A percentile compares a stretch with the other conserved stretches of the same genome.
Evolutionary conservation across 2,888 invertebrate species (phyloP).

Genomic region (Amitus sp.): DNA sequence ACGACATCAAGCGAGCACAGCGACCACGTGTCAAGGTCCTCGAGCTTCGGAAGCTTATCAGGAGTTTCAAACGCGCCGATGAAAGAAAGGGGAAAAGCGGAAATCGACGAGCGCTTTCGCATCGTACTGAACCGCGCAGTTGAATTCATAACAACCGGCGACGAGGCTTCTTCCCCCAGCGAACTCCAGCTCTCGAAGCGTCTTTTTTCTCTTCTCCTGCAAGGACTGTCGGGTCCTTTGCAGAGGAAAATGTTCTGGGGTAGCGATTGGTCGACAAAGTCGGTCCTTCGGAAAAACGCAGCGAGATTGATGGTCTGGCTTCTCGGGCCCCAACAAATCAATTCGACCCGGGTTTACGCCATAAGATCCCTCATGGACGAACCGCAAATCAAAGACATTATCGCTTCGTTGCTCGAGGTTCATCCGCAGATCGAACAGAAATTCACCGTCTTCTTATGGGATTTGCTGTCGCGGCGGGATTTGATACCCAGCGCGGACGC

Average conservation of each 20-base stretch:
- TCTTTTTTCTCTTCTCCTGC: conserved; percentile 68
- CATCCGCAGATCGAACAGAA: conserved; percentile 66
- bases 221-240: conserved; percentile 61
- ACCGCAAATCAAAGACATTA: conserved; percentile 63
- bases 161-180: conserved; percentile 50
- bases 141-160: conserved; percentile 65
- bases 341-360: conserved; percentile 64
- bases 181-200: conserved; percentile 67
- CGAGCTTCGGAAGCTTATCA: conserved; percentile 57
- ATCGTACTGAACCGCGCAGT: conserved; percentile 68
- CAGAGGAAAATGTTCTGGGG: conserved; percentile 59
- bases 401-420: conserved; percentile 62
- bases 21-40: conserved; percentile 59
- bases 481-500: conserved; percentile 64
- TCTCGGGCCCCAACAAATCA: conserved; percentile 65
- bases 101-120: conserved; percentile 69
- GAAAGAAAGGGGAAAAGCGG: conserved; percentile 60
- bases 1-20: conserved; percentile 63
- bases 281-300: conserved; percentile 62
- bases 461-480: conserved; percentile 60
- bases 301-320: conserved; percentile 67
- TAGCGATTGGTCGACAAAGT: conserved; percentile 60
- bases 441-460: conserved; percentile 66
- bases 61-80: conserved; percentile 39
- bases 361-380: conserved; percentile 66